Conservation (phyloP, 1,140 invertebrate genomes). For the Proctacanthus coquilletti region DNA sequence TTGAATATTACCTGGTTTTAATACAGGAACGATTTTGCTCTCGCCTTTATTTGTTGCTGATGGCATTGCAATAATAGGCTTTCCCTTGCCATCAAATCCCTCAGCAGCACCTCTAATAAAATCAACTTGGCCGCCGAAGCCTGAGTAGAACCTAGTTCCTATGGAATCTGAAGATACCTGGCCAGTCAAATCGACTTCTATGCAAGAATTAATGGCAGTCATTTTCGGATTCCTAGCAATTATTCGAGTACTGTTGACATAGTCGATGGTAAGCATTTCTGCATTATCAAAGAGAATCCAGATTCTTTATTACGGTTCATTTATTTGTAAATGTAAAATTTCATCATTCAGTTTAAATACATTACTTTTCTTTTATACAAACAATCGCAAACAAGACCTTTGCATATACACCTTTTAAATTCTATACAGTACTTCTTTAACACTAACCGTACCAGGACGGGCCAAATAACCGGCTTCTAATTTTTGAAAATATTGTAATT, state of each 20-base stretch:
- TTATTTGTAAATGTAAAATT: too few species aligned
- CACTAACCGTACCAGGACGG: too few species aligned
- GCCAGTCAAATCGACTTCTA: slow-evolving; percentile 91
- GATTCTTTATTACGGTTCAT: too few species aligned
- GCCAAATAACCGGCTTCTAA: too few species aligned
- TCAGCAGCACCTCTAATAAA: slow-evolving; percentile 88
- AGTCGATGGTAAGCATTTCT: slow-evolving; percentile 78
- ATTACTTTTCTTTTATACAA: too few species aligned
- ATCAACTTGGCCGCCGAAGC: slow-evolving; percentile 89
- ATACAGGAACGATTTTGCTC: slow-evolving; percentile 72
- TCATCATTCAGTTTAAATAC: too few species aligned
- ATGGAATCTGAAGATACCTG: slow-evolving; percentile 88
- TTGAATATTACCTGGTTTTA: slow-evolving; percentile 54
- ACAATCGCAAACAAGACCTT: too few species aligned
- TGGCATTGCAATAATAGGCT: slow-evolving; percentile 85
- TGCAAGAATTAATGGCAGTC: slow-evolving; percentile 92
- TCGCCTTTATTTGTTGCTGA: slow-evolving; percentile 74
- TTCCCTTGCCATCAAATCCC: slow-evolving; percentile 72
- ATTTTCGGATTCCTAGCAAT: slow-evolving; percentile 75
- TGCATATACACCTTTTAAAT: too few species aligned
- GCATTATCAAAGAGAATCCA: too few species aligned
- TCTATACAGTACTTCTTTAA: too few species aligned
- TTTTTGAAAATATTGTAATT: too few species aligned
- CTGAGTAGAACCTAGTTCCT: slow-evolving; percentile 82
- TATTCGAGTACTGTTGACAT: slow-evolving; percentile 68